Conservation (phyloP, 2,888 invertebrate species). For the Polymixis flavicincta region DNA sequence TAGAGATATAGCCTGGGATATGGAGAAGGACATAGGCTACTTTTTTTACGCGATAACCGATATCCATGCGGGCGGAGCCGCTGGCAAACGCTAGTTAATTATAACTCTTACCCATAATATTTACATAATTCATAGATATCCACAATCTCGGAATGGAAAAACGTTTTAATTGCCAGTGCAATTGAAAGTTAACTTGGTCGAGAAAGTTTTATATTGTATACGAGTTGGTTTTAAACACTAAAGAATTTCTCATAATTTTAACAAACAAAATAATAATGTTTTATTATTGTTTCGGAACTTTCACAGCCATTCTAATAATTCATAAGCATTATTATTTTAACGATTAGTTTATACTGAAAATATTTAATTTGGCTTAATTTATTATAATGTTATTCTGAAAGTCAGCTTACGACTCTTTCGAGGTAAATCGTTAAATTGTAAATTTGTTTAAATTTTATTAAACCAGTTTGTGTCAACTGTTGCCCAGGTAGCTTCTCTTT, state of each 20-base stretch:
- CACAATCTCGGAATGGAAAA: conserved; percentile 31
- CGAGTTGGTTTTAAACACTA: not conserved
- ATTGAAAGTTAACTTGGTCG: conserved; percentile 57
- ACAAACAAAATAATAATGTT: conserved; percentile 24
- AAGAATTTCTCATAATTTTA: conserved; percentile 32
- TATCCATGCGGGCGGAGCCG: too few relatives aligned
- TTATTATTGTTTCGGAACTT: conserved; percentile 42
- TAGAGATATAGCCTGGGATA: too few relatives aligned
- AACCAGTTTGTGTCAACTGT: not conserved
- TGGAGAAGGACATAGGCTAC: too few relatives aligned
- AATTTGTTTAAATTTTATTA: not conserved
- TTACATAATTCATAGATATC: conserved; percentile 21
- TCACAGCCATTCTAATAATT: conserved; percentile 29
- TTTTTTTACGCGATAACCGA: too few relatives aligned
- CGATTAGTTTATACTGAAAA: conserved; percentile 20
- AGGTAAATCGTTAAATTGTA: not conserved
- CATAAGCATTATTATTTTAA: conserved; percentile 14
- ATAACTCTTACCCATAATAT: conserved; percentile 9
- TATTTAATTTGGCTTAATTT: conserved; percentile 18
- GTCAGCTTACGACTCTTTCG: conserved; percentile 3
- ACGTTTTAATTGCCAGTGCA: conserved; percentile 47
- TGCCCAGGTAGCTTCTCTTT: not conserved
- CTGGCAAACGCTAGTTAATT: too few relatives aligned
- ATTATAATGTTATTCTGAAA: conserved; percentile 35
- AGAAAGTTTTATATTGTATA: conserved; percentile 53